A percentile compares a stretch with the other conserved stretches of the same genome.
Evolutionary conservation across 2,888 invertebrate species (phyloP).

Genomic region (Dicycla oo): DNA sequence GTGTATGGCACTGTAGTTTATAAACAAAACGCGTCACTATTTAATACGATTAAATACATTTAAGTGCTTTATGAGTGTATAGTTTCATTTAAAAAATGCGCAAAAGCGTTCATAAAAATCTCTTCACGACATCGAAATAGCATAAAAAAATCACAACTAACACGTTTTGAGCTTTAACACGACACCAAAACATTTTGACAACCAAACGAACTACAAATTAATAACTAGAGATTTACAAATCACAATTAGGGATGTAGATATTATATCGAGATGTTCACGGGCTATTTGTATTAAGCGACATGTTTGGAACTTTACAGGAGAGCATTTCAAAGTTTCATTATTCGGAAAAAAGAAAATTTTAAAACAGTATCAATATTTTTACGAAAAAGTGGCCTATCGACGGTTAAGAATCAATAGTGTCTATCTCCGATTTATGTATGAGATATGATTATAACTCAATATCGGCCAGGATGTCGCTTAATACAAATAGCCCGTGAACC

Average conservation of each 20-base stretch:
- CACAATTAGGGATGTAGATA: slow-evolving; percentile 43
- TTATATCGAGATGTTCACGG: too few species aligned
- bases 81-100: slow-evolving; percentile 82
- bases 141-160: slow-evolving; percentile 82
- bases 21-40: slow-evolving; percentile 52
- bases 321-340: too few species aligned
- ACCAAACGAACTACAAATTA: slow-evolving; percentile 58
- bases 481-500: too few species aligned
- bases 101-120: slow-evolving; percentile 88
- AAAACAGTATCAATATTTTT: too few species aligned
- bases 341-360: too few species aligned
- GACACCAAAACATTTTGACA: slow-evolving; percentile 73
- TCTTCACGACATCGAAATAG: slow-evolving; percentile 85
- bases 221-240: slow-evolving; percentile 51
- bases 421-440: too few species aligned
- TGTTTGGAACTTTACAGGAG: too few species aligned
- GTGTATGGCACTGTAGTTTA: slow-evolving; percentile 45
- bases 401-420: too few species aligned
- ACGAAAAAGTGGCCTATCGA: too few species aligned
- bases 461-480: too few species aligned
- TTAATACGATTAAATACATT: slow-evolving; percentile 59
- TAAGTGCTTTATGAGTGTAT: slow-evolving; percentile 72
- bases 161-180: slow-evolving; percentile 75
- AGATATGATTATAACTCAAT: too few species aligned
- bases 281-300: too few species aligned